A percentile compares a stretch with the other conserved stretches of the same genome.
Evolutionary conservation across 2,888 invertebrate species (phyloP).

Genomic region (Trichopoda pennipes): DNA sequence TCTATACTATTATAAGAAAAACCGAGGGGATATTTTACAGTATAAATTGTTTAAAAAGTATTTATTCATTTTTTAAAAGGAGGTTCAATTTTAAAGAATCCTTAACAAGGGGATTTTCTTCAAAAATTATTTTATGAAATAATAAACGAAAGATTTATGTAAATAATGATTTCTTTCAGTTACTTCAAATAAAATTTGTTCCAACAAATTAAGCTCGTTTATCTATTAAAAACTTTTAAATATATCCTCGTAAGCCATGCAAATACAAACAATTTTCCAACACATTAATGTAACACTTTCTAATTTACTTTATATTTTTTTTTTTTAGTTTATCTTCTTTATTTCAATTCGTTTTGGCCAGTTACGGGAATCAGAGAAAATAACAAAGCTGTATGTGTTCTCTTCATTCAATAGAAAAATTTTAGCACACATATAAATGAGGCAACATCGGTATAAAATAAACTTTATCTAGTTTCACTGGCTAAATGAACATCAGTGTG

Average conservation of each 20-base stretch:
- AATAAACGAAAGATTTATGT: too few relatives aligned
- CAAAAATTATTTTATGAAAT: too few relatives aligned
- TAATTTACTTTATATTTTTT: slow-evolving; percentile 19
- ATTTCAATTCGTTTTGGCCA: slow-evolving; percentile 9
- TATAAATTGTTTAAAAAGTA: too few relatives aligned
- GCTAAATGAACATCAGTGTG: slow-evolving; percentile 53
- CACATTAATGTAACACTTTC: slow-evolving; percentile 37
- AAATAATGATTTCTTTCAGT: too few relatives aligned
- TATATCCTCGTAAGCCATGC: background rate
- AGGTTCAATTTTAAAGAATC: too few relatives aligned
- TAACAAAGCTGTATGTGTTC: background rate
- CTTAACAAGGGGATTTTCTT: too few relatives aligned
- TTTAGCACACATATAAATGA: slow-evolving; percentile 59
- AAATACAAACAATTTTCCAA: slow-evolving; percentile 32
- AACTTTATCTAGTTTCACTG: slow-evolving; percentile 7
- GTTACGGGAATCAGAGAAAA: background rate
- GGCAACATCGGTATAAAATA: slow-evolving; percentile 13
- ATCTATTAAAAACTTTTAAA: background rate
- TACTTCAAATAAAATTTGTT: too few relatives aligned
- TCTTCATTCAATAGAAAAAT: background rate
- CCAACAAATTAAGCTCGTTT: too few relatives aligned
- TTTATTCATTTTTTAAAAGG: too few relatives aligned
- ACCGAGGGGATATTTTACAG: too few relatives aligned
- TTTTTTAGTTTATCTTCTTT: background rate
- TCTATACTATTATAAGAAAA: too few relatives aligned